Evolutionary conservation across 2,797 vertebrate species (phyloP), one percentile per base, ranked within the genome.

Genomic region (Acrocephalus scirpaceus): DNA sequence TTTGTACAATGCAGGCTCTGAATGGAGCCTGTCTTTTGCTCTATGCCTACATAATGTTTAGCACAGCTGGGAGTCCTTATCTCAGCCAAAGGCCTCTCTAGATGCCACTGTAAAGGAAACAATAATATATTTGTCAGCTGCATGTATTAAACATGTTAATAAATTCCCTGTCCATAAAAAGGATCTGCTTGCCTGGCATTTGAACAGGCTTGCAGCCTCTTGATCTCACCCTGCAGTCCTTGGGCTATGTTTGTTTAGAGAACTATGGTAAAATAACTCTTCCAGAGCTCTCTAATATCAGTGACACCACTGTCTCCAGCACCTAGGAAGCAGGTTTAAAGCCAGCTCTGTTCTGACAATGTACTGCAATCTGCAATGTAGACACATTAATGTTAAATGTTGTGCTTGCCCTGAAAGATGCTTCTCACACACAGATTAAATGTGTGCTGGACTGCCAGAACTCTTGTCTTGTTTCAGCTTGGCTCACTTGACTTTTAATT

Each of bases 41-140:
- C 8, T 74, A 4, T 95, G 84, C 47, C 78, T 89, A 30, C 42
- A 64, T 57, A 85, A 65, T 91, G 61, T 77, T 96, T 89, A 93
- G 84, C 81, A 58, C 92, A 95, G 91, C 95, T 96, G 94, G 85
- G 50, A 92, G 69, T 69, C 66, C 92, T 96, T 86, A 82, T 79
- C 73, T 82, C 88, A 93, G 72, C 73, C 86, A 81, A 82, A 91
- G 70, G n/a, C 76, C 61, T 85, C 81, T 91, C 54, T 88, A 56
- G 65, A 96, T 87, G 42, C 25, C 34, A 65, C 61, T 88, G 69
- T 47, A 88, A 93, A 87, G 73, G n/a, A 96, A 96, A 93, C 77
- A 93, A 88, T 91, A 69, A 60, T 57, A 16, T 86, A 77, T 94
- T 96, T 88, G 69, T 92, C 87, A 80, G 82, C 62, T 82, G 82